Base-by-base conservation (phyloP, 2,888 invertebrate genomes). In the Odontothrips loti region DNA sequence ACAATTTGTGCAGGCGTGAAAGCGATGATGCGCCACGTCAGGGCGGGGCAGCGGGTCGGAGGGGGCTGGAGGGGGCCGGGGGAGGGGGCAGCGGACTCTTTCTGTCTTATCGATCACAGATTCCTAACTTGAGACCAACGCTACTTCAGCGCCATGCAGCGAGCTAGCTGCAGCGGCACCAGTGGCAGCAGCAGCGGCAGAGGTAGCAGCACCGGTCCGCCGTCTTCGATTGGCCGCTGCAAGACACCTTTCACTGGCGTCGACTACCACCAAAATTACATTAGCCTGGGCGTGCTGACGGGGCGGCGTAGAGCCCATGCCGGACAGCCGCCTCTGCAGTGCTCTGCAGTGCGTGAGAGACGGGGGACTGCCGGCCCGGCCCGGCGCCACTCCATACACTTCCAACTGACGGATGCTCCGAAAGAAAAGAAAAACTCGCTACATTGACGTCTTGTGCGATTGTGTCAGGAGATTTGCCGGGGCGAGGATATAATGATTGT, bases 161-260 rank as follows among this genome's bases (percentile, higher is more conserved):
- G 48, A 48, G 48, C 48, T 9, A 12, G 51, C 15, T 51, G 51
- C 15, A 20, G 51, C 51, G 51, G 51, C 15, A 20, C 51, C 15
- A 10, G 51, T 9, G 9, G 48, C 10, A 48, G 48, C 51, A 51
- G n/a, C n/a, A n/a, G n/a, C n/a, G n/a, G n/a, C n/a, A n/a, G n/a
- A n/a, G n/a, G n/a, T n/a, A n/a, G n/a, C n/a, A n/a, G n/a, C n/a
- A n/a, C n/a, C n/a, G 34, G 34, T 6, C 34, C 34, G 34, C 34
- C 34, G 34, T 6, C 34, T 2, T 43, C 58, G 58, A 58, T 43
- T 43, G 58, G 17, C 58, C n/a, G 17, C 58, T 17, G 58, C 58
- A 68, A 51, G 68, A 68, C 68, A 68, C 68, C 68, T 68, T 68
- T 68, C 68, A 68, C 68, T 23, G 68, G 68, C 68, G 68, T 9